These are phyloP conservation scores for Cryptomyrus ogoouensis DNA, from an alignment of 2,113 vertebrate genomes.

Conservation along the genomic window DNA sequence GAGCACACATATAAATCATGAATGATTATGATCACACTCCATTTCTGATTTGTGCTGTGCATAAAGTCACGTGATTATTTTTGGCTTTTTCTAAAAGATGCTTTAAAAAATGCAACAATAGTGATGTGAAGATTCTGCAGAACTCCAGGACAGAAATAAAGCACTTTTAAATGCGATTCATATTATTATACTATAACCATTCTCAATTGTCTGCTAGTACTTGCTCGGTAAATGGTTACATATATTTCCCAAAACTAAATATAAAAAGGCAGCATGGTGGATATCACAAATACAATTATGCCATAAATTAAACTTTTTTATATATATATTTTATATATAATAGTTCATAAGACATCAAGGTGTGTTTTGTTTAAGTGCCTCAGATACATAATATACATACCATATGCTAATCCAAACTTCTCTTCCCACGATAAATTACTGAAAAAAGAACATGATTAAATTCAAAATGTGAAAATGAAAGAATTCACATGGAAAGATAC, in stretches of 20 bases:
- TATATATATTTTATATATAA: background rate
- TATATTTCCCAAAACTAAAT: background rate
- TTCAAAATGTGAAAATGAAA: background rate
- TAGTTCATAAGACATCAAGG: background rate
- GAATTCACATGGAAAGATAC: background rate
- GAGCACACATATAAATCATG: background rate
- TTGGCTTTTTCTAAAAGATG: background rate
- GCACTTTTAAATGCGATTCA: background rate
- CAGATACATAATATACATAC: conserved; percentile 28
- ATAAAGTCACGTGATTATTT: background rate
- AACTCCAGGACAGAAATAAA: background rate
- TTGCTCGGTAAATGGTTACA: background rate
- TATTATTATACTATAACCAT: background rate
- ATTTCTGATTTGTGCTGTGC: background rate
- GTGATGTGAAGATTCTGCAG: background rate
- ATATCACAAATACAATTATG: background rate
- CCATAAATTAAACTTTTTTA: background rate
- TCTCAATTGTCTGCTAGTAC: background rate
- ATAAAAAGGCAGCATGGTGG: background rate
- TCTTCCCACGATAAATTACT: conserved; percentile 87
- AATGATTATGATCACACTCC: background rate
- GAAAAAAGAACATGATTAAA: conserved; percentile 28
- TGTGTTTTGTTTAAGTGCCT: background rate
- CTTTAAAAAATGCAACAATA: background rate
- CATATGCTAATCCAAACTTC: conserved; percentile 57